A percentile compares a stretch with the other conserved stretches of the same genome.
These are phyloP conservation scores for Sycobia sp. DNA, from an alignment of 1,140 invertebrate species.

Conservation along the genomic window DNA sequence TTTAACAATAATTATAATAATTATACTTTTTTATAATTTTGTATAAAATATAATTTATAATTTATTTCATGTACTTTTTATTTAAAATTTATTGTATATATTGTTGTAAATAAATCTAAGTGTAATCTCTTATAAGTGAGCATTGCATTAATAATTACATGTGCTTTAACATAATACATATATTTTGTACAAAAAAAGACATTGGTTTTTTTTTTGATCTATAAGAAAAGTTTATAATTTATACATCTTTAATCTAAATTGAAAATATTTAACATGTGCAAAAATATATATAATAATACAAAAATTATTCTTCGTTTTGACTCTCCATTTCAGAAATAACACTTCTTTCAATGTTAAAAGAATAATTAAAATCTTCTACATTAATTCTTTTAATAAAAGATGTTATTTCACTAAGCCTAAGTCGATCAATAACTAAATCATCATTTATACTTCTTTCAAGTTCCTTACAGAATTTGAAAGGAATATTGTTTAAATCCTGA, in stretches of 20 bases:
- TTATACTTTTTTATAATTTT: slow-evolving; percentile 40
- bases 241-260: slow-evolving; percentile 16
- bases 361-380: slow-evolving; percentile 46
- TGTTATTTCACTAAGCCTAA: slow-evolving; percentile 52
- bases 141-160: slow-evolving; percentile 16
- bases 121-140: slow-evolving; percentile 6
- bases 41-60: slow-evolving; percentile 19
- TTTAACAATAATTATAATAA: slow-evolving; percentile 64
- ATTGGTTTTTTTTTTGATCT: slow-evolving; percentile 11
- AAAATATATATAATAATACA: not conserved
- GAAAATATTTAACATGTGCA: not conserved
- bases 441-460: slow-evolving; percentile 45
- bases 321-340: slow-evolving; percentile 56
- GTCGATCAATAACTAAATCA: slow-evolving; percentile 49
- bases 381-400: slow-evolving; percentile 51
- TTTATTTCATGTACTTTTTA: slow-evolving; percentile 25
- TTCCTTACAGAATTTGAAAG: slow-evolving; percentile 51
- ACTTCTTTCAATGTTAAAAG: slow-evolving; percentile 53
- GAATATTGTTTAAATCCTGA: slow-evolving; percentile 51
- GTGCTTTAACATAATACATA: slow-evolving; percentile 15
- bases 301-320: slow-evolving; percentile 28
- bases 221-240: not conserved
- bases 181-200: slow-evolving; percentile 11
- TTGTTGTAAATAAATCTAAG: slow-evolving; percentile 29
- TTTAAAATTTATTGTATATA: slow-evolving; percentile 23